phyloP scores from a whole-genome alignment of 2,113 vertebrate species.

The Megalops atlanticus region DNA sequence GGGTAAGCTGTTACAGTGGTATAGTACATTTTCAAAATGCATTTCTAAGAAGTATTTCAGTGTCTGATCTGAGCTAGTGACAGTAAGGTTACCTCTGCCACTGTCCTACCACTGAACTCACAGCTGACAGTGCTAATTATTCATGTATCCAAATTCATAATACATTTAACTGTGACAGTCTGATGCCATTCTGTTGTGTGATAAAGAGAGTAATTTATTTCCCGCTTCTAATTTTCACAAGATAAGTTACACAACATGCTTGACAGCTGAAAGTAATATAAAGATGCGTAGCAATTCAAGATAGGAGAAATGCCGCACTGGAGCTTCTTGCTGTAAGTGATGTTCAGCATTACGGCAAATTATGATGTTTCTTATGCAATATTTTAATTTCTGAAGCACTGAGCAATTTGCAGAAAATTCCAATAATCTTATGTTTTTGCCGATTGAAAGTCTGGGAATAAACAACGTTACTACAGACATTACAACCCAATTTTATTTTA shows the following conservation, averaged over 20 bases:
- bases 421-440: conserved; percentile 46
- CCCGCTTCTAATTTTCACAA: conserved; percentile 43
- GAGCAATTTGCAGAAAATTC: conserved; percentile 52
- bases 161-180: conserved; percentile 52
- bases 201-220: conserved; percentile 51
- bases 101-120: conserved; percentile 30
- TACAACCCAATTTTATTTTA: neutral
- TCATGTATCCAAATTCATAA: conserved; percentile 62
- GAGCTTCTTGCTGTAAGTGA: conserved; percentile 40
- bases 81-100: conserved; percentile 28
- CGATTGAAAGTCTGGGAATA: conserved; percentile 35
- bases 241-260: neutral
- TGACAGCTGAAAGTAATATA: neutral
- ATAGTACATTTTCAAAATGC: neutral
- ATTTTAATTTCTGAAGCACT: conserved; percentile 45
- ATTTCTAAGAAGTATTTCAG: neutral
- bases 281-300: neutral
- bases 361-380: conserved; percentile 50
- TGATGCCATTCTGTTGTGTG: conserved; percentile 40
- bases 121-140: conserved; percentile 58
- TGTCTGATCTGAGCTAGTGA: neutral
- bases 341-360: conserved; percentile 44
- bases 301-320: conserved; percentile 20
- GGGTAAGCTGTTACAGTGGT: neutral
- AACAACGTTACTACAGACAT: conserved; percentile 40